Conservation (phyloP, 1,140 invertebrate species). For the Zaprionus lachaisei region DNA sequence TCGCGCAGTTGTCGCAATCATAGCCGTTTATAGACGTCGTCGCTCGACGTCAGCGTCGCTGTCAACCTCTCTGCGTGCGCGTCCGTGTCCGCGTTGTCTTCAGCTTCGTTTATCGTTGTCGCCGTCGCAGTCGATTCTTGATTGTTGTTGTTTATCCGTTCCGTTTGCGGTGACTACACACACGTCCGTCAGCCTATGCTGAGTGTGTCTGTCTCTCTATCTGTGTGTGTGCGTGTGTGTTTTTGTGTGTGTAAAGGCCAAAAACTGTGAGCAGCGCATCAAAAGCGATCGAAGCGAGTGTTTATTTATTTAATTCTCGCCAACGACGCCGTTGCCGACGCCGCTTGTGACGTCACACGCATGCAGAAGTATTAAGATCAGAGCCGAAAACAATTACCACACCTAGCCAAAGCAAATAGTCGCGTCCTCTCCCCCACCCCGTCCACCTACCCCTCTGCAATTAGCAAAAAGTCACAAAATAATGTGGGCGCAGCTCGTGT, state of each 20-base stretch:
- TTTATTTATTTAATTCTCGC: constrained; percentile 71
- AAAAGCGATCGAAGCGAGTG: constrained; percentile 40
- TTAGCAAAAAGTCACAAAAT: constrained; percentile 27
- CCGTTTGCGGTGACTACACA: constrained; percentile 12
- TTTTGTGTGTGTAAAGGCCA: constrained; percentile 40
- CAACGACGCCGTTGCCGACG: neutral
- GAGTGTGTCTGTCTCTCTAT: constrained; percentile 24
- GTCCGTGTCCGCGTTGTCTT: neutral
- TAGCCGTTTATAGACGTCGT: constrained; percentile 68
- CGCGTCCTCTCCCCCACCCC: neutral
- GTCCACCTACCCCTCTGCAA: constrained; percentile 1
- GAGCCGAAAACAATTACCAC: constrained; percentile 41
- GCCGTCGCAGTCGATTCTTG: constrained; percentile 30
- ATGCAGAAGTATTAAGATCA: constrained; percentile 16
- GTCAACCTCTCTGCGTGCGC: constrained; percentile 25
- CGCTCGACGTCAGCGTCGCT: constrained; percentile 26
- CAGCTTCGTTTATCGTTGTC: constrained; percentile 18
- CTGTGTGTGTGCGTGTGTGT: constrained; percentile 17
- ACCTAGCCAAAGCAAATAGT: constrained; percentile 11
- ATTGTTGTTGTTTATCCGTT: constrained; percentile 41
- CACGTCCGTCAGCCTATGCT: neutral
- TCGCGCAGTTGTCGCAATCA: constrained; percentile 63
- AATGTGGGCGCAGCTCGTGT: constrained; percentile 41
- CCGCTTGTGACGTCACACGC: constrained; percentile 60
- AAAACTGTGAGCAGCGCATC: constrained; percentile 32